Conservation (phyloP, 2,113 vertebrate genomes). For the Oncorhynchus masou region DNA sequence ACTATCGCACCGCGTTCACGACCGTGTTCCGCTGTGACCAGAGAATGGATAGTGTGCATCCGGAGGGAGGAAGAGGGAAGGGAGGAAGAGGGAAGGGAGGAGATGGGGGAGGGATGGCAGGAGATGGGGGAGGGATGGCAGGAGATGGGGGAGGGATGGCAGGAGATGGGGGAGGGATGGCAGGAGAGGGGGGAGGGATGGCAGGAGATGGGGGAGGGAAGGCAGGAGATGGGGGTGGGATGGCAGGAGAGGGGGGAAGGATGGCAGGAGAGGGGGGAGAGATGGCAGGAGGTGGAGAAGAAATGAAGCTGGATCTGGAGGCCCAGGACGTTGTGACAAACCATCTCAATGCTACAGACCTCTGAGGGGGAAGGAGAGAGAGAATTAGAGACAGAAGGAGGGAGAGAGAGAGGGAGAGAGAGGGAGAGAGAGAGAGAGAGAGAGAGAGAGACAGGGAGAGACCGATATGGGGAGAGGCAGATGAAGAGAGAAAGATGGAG, state of each 20-base stretch:
- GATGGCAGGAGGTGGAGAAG: no score
- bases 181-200: neutral
- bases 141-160: neutral
- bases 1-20: constrained; percentile 90
- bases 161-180: neutral
- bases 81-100: neutral
- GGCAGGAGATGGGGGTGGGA: neutral
- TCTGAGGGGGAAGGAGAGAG: no score
- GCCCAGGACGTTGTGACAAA: no score
- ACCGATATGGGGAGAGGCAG: no score
- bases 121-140: neutral
- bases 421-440: no score
- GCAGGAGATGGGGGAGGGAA: neutral
- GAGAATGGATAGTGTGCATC: constrained; percentile 77
- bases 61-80: constrained; percentile 42
- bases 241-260: neutral
- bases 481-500: neutral
- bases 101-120: neutral
- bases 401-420: no score
- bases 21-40: constrained; percentile 82
- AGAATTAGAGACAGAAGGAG: no score
- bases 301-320: no score
- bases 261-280: neutral
- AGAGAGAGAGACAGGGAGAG: neutral
- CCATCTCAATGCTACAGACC: no score